Evolutionary conservation across 1,140 invertebrate species (phyloP), one percentile per base, ranked within the genome.

Genomic region (Gonatopus flavifemur): DNA sequence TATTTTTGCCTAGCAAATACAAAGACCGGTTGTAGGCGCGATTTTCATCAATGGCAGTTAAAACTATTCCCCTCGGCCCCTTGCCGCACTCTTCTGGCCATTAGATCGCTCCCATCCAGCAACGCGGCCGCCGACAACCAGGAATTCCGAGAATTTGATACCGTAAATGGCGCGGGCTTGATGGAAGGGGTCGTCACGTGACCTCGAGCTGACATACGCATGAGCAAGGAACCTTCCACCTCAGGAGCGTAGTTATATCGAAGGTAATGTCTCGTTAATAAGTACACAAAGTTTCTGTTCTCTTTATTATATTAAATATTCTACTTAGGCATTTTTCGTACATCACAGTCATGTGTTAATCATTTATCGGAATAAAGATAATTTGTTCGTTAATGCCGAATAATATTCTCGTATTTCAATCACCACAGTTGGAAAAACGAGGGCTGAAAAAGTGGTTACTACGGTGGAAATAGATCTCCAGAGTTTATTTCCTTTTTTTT

Each of bases 81-180:
- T 36, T 22, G 21, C 22, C 38, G 25, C 3, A 15, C 28, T 20
- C 22, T 12, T n/a, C 28, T 30, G 25, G 12, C 25, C 25, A 28
- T 28, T 6, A 12, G 25, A 28, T 12, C 25, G n/a, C n/a, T n/a
- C 36, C 16, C 54, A 42, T 30, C 35, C 43, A 25, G 50, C 55
- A 54, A 53, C 59, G 48, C 38, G 62, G 40, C 6, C 39, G 46
- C 40, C 39, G 55, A 47, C 53, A 55, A 57, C 52, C 37, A 57
- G 53, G 39, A 62, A 64, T 74, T 73, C 72, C 56, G 13, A 56
- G 69, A 73, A 73, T 67, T 60, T 53, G 53, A 53, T 59, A 59
- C 65, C 65, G 66, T 68, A 69, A 67, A 67, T 62, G 70, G 69
- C 59, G 50, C 60, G 42, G 41, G 44, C 18, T 31, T 28, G 41